A percentile compares a stretch with the other conserved stretches of the same genome.
phyloP scores from a whole-genome alignment of 2,797 vertebrate genomes.

The Spinus olivaceus region DNA sequence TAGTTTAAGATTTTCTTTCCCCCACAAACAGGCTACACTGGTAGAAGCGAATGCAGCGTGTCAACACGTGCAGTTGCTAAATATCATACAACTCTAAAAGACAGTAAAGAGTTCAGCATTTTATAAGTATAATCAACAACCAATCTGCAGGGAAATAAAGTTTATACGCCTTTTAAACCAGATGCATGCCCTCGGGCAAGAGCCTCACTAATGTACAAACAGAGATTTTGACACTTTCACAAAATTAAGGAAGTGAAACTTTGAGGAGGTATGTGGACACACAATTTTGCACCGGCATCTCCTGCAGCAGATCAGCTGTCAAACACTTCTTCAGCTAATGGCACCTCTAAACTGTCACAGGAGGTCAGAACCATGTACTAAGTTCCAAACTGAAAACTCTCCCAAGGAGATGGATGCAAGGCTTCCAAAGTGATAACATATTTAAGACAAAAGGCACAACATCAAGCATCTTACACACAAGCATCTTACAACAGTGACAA shows the following conservation, averaged over 20 bases:
- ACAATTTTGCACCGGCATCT: background rate
- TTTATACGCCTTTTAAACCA: background rate
- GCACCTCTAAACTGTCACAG: background rate
- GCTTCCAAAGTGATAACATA: background rate
- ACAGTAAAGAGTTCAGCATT: background rate
- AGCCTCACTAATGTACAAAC: background rate
- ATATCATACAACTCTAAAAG: background rate
- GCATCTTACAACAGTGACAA: background rate
- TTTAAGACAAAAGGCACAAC: too few relatives aligned
- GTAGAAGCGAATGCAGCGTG: background rate
- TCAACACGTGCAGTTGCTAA: background rate
- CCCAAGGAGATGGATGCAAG: background rate
- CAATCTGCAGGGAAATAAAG: background rate
- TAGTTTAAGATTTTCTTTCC: background rate
- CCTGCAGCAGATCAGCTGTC: background rate
- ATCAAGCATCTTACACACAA: background rate
- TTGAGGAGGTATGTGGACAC: background rate
- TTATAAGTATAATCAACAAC: background rate
- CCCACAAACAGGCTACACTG: background rate
- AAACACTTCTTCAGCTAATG: background rate
- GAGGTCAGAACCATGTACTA: background rate
- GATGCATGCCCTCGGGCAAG: rapidly evolving
- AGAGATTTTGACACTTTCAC: background rate
- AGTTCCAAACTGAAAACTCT: background rate
- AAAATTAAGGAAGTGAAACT: background rate